These are phyloP conservation scores for Nesospiza acunhae DNA, from an alignment of 2,113 vertebrate species.

Conservation along the genomic window DNA sequence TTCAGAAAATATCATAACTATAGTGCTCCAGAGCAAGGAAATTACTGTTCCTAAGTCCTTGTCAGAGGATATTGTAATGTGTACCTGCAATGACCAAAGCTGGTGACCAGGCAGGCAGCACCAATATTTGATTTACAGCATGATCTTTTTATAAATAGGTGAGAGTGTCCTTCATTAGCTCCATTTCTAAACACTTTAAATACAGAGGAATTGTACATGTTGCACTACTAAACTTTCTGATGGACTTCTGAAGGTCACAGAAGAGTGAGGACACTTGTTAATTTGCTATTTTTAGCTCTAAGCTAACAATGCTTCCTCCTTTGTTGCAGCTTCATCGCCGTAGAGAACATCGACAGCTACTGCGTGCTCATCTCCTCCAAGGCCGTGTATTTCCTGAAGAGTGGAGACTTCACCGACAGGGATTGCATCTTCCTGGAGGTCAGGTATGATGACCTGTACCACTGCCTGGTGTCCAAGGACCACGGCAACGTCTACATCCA, in stretches of 20 bases:
- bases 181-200: background rate
- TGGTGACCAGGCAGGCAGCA: background rate
- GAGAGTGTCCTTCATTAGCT: background rate
- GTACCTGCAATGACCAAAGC: background rate
- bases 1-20: too few relatives aligned
- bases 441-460: constrained; percentile 94
- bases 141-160: background rate
- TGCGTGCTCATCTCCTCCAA: constrained; percentile 96
- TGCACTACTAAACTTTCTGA: background rate
- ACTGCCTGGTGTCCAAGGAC: constrained; percentile 96
- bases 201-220: background rate
- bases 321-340: constrained; percentile 88
- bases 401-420: constrained; percentile 82
- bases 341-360: constrained; percentile 90
- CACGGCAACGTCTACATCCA: constrained; percentile 94
- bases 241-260: background rate
- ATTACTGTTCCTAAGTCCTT: background rate
- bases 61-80: background rate
- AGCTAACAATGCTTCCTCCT: background rate
- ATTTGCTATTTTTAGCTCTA: background rate
- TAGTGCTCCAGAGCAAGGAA: background rate
- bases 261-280: background rate
- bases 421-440: constrained; percentile 97
- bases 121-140: background rate
- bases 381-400: constrained; percentile 93